Evolutionary conservation across 2,113 vertebrate species (phyloP).

Genomic region (Eurypyga helias): DNA sequence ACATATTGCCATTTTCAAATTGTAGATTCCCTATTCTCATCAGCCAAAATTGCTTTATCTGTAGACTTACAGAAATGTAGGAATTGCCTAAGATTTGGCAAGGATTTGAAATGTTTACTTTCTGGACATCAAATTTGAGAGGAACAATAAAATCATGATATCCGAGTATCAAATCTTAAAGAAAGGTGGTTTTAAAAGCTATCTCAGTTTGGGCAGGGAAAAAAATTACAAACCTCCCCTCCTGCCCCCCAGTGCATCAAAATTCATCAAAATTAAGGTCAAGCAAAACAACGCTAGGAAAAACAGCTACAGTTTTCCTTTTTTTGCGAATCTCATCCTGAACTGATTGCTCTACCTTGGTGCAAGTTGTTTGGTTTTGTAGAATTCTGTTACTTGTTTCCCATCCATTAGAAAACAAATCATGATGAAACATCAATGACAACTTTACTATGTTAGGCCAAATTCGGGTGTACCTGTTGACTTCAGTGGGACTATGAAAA

Average conservation of each 20-base stretch:
- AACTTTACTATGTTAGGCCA: not conserved
- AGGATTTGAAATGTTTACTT: not conserved
- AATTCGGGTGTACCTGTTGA: not conserved
- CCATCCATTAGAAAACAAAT: not conserved
- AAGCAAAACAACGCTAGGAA: not conserved
- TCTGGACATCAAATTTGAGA: not conserved
- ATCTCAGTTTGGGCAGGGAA: not conserved
- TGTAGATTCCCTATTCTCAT: not conserved
- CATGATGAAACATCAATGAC: not conserved
- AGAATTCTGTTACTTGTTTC: not conserved
- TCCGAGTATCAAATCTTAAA: not conserved
- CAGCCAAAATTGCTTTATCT: not conserved
- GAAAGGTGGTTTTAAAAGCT: not conserved
- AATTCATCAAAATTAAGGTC: not conserved
- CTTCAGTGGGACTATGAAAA: not conserved
- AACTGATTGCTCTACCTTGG: not conserved
- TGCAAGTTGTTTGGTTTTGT: not conserved
- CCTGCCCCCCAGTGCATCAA: fast-evolving
- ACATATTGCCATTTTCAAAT: not conserved
- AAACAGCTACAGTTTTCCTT: not conserved
- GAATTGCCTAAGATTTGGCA: not conserved
- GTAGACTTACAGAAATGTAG: not conserved
- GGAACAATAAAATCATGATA: not conserved
- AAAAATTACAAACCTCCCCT: not conserved
- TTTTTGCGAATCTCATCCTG: not conserved